These are phyloP conservation scores for Metalampra italica DNA, from an alignment of 2,888 invertebrate genomes.

Conservation along the genomic window DNA sequence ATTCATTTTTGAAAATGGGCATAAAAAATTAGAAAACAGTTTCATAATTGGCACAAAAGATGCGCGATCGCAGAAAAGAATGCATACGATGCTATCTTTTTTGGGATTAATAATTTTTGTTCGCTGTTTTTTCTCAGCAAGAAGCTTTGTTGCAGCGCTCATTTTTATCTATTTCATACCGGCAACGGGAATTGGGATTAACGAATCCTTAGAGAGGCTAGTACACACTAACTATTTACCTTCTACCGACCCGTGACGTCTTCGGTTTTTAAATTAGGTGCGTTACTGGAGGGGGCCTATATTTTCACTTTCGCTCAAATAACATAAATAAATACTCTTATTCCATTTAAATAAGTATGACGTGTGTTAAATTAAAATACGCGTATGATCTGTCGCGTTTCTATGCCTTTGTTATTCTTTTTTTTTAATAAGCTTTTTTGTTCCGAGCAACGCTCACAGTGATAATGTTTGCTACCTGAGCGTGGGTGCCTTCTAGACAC, in stretches of 20 bases:
- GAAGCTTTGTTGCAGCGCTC: slow-evolving; percentile 43
- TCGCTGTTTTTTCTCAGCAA: slow-evolving; percentile 50
- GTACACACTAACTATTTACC: no score
- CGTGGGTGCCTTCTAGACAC: slow-evolving; percentile 64
- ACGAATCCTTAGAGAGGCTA: slow-evolving; percentile 32
- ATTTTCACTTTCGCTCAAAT: no score
- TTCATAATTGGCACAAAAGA: slow-evolving; percentile 76
- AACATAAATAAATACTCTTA: no score
- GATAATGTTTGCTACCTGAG: slow-evolving; percentile 77
- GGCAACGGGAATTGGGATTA: slow-evolving; percentile 35
- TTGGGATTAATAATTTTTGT: slow-evolving; percentile 64
- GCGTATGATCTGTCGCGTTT: no score
- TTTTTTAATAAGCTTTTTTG: slow-evolving; percentile 45
- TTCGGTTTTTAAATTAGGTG: no score
- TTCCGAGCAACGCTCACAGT: slow-evolving; percentile 65
- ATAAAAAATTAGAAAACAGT: slow-evolving; percentile 44
- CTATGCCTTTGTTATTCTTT: neutral
- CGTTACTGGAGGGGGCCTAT: no score
- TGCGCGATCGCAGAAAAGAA: slow-evolving; percentile 58
- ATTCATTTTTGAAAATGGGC: slow-evolving; percentile 32
- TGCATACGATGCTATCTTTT: slow-evolving; percentile 57
- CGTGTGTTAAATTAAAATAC: no score
- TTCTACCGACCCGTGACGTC: no score
- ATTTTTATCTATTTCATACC: slow-evolving; percentile 56
- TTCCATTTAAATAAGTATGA: no score